These are phyloP conservation scores for Steinernema scapterisci DNA, from an alignment of 2,888 invertebrate genomes.

Conservation along the genomic window DNA sequence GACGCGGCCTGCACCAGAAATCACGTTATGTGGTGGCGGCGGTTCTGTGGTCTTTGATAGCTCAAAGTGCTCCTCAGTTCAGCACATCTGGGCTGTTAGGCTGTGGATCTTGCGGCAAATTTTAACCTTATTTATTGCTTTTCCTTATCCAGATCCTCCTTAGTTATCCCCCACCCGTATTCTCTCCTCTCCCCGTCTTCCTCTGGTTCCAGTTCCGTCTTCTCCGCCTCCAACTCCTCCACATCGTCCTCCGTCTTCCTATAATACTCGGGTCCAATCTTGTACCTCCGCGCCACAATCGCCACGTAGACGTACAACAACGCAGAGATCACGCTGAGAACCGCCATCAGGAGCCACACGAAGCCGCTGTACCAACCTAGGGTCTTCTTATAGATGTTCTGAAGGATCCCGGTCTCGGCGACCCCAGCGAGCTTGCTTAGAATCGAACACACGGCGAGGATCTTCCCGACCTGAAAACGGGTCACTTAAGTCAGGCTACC, in stretches of 20 bases:
- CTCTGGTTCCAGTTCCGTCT: no score
- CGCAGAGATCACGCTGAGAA: constrained; percentile 49
- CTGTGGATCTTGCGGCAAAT: no score
- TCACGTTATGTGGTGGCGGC: no score
- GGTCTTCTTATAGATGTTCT: constrained; percentile 59
- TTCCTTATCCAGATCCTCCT: no score
- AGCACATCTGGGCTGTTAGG: no score
- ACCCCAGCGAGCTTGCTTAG: constrained; percentile 57
- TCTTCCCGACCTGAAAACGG: constrained; percentile 56
- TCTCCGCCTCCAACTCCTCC: background rate
- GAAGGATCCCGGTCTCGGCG: constrained; percentile 55
- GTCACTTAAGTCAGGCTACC: background rate
- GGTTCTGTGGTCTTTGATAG: no score
- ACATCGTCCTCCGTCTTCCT: background rate
- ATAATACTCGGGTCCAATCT: constrained; percentile 40
- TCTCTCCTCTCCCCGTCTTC: no score
- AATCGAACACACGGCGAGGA: constrained; percentile 57
- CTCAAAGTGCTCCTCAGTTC: no score
- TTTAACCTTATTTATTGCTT: no score
- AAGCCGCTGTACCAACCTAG: constrained; percentile 64
- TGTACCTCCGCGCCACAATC: constrained; percentile 49
- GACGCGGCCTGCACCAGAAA: no score
- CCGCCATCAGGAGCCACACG: constrained; percentile 60
- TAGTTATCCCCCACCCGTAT: no score
- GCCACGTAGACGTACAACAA: constrained; percentile 50